Conservation (phyloP, 53 echinoderm and acorn worm genomes). For the Echinometra lucunter region DNA sequence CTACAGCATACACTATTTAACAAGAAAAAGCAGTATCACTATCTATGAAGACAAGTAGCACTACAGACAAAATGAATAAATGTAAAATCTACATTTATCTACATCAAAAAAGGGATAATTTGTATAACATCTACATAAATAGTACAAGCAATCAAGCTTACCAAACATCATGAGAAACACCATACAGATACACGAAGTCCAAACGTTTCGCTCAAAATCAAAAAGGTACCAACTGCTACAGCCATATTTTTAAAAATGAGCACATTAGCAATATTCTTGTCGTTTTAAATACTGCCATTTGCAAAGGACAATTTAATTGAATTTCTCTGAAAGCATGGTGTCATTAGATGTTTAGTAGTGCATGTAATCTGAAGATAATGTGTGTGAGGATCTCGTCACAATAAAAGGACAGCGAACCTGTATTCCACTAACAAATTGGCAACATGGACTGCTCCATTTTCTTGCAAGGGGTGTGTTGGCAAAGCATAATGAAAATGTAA, state of each 20-base stretch:
- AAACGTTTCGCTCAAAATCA: not conserved
- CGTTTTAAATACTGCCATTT: conserved; percentile 21
- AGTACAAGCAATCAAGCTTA: not conserved
- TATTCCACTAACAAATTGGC: not conserved
- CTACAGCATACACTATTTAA: too few species aligned
- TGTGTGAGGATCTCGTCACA: not conserved
- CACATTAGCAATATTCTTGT: not conserved
- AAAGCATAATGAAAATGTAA: too few species aligned
- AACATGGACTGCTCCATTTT: not conserved
- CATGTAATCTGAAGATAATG: conserved; percentile 20
- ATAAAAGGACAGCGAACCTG: not conserved
- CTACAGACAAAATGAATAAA: too few species aligned
- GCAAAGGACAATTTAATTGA: not conserved
- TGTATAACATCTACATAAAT: not conserved
- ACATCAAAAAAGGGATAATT: not conserved
- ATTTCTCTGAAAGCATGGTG: conserved; percentile 29
- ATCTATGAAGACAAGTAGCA: too few species aligned
- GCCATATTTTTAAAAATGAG: not conserved
- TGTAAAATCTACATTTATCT: too few species aligned
- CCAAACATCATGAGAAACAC: not conserved
- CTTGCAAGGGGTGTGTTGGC: not conserved
- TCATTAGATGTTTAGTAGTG: conserved; percentile 1
- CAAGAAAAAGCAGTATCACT: too few species aligned
- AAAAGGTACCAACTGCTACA: not conserved
- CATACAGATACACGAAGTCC: not conserved